Base-by-base conservation (phyloP, 2,888 invertebrate genomes). In the Erebia palarica region DNA sequence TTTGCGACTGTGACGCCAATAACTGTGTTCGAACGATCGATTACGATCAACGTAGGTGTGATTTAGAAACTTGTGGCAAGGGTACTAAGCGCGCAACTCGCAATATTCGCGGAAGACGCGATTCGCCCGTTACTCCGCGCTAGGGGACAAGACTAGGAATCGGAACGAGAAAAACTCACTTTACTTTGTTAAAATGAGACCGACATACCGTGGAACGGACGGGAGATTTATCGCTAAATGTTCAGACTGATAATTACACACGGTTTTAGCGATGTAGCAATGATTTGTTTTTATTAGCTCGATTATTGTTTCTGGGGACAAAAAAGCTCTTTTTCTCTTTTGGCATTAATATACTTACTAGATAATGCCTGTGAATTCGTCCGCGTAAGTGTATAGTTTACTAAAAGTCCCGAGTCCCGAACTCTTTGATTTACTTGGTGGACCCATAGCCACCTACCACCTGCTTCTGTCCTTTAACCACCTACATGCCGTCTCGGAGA, bases 141-240 rank as follows among this genome's bases (percentile, higher is more conserved):
- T 77, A 80, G 86, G 86, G 85, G 86, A 85, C 84, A 77, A 82
- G 81, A 88, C 90, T 91, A 89, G 90, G 89, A 88, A 89, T 88
- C 84, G 84, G 81, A 83, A 83, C 82, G 84, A 88, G 88, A 92
- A 92, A 92, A 92, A 91, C 89, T 86, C 81, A 84, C 85, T 84
- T 85, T 75, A 87, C 87, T 87, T 86, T 86, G 87, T 88, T 88
- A 83, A 85, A 91, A 90, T 88, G 89, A 84, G 87, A 85, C 82
- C 87, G 84, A 82, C 78, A 79, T 81, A 82, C 84, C 80, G 85
- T 84, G 82, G 81, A 84, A 81, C 85, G 83, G 66, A 64, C 81
- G 78, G 80, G 80, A 82, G 86, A 89, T 88, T 89, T 90, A 91
- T 89, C 84, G 86, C 85, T 81, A 89, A 87, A 91, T 89, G 86